Percentiles rank a stretch among this genome's conserved stretches.
phyloP scores from a whole-genome alignment of 23 tunicate species.

The Halocynthia roretzi region DNA sequence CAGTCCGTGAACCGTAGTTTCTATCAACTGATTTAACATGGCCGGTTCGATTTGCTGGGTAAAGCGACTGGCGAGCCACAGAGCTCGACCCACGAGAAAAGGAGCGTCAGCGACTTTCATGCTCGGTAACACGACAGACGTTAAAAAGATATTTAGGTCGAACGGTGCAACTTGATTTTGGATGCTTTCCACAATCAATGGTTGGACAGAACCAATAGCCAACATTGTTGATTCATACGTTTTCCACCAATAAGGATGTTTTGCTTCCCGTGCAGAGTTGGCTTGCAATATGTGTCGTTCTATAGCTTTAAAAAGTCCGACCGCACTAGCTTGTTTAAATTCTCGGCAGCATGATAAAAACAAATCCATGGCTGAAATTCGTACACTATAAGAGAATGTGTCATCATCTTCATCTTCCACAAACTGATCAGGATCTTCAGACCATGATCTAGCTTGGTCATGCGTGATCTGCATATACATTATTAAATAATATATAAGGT shows the following conservation, averaged over 20 bases:
- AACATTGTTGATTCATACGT: slow-evolving; percentile 68
- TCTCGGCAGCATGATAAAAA: slow-evolving; percentile 69
- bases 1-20: slow-evolving; percentile 68
- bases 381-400: slow-evolving; percentile 69
- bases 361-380: slow-evolving; percentile 84
- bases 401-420: slow-evolving; percentile 95
- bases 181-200: slow-evolving; percentile 34
- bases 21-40: slow-evolving; percentile 45
- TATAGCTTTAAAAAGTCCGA: slow-evolving; percentile 33
- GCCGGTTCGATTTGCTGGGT: slow-evolving; percentile 40
- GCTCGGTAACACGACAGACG: slow-evolving; percentile 42
- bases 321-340: slow-evolving; percentile 45
- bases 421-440: slow-evolving; percentile 91
- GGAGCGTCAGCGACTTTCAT: slow-evolving; percentile 32
- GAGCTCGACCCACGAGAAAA: slow-evolving; percentile 61
- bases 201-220: slow-evolving; percentile 70
- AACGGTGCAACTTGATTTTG: slow-evolving; percentile 28
- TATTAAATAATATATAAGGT: slow-evolving; percentile 63
- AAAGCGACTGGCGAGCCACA: slow-evolving; percentile 86
- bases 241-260: slow-evolving; percentile 79
- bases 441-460: slow-evolving; percentile 61
- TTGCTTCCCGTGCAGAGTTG: slow-evolving; percentile 27
- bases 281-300: slow-evolving; percentile 68
- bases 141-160: slow-evolving; percentile 56
- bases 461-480: slow-evolving; percentile 89